Base-by-base conservation (phyloP, 2,888 invertebrate species). In the Latheticus oryzae region DNA sequence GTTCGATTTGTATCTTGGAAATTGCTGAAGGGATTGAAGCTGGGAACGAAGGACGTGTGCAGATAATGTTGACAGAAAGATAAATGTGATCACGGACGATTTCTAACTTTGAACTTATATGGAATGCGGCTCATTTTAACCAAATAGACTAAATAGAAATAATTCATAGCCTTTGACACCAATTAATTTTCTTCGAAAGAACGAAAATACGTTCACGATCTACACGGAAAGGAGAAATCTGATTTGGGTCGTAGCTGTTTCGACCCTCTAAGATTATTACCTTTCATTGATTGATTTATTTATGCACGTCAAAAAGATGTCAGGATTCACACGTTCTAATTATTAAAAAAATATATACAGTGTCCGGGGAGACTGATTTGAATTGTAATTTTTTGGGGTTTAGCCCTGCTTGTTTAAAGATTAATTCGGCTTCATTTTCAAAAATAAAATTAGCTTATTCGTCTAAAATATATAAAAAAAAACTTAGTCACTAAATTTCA, bases 61-160 rank as follows among this genome's bases (percentile, higher is more conserved):
- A 52, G 52, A 52, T 52, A 56, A 56, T 50, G 43, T 35, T 28
- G 56, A 43, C 56, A 50, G 50, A 15, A 56, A 56, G 56, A 56
- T 56, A 50, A 56, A 56, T 56, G 50, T 21, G 28, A 56, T 50
- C 42, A 23, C 33, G 32, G 33, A n/a, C 40, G 51, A 50, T 50
- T 50, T 33, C 28, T 50, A 33, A 33, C 37, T 24, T 26, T 9
- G 26, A 16, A 30, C 40, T 26, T 51, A 51, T 52, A 42, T 40
- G 52, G 52, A 52, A 52, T 42, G 42, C 17, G 33, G 42, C 52
- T 52, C 33, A 8, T 51, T 52, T 52, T 42, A 16, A 32, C 52
- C 42, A 52, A 52, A 50, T 33, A 13, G 15, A 28, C 45, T 13
- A 45, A 43, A 42, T 17, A 15, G 16, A 47, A 13, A 35, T 47